phyloP scores from a whole-genome alignment of 2,888 invertebrate genomes.

The Epinotia demarniana region DNA sequence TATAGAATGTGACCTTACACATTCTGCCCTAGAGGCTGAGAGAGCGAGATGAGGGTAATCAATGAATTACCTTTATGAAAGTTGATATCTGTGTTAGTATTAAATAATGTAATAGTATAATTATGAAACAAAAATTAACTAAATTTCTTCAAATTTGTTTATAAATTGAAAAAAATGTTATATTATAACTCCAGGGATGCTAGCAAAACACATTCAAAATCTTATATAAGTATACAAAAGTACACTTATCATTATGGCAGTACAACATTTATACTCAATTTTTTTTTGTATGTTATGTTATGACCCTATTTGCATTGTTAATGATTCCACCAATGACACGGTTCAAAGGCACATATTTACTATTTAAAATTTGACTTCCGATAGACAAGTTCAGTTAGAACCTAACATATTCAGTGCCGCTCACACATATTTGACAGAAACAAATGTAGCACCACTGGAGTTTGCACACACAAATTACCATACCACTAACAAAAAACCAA shows the following conservation, averaged over 20 bases:
- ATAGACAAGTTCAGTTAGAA: too few species aligned
- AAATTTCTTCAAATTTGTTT: background rate
- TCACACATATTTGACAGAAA: background rate
- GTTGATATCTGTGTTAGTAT: background rate
- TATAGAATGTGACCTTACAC: background rate
- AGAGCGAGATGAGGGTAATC: too few species aligned
- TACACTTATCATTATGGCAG: background rate
- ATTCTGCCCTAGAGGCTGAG: too few species aligned
- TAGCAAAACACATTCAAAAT: background rate
- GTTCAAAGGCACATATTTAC: too few species aligned
- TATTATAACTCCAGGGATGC: background rate
- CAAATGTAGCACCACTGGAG: background rate
- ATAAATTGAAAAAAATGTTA: background rate
- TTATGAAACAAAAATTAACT: too few species aligned
- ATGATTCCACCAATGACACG: too few species aligned
- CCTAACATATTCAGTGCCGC: background rate
- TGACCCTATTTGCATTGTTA: too few species aligned
- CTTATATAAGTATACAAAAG: background rate
- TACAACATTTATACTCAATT: background rate
- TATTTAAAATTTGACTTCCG: too few species aligned
- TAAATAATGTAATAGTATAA: too few species aligned
- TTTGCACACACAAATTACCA: background rate
- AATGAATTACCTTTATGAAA: background rate
- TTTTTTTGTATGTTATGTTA: too few species aligned
- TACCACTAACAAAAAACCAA: constrained; percentile 2